Evolutionary conservation across 2,797 vertebrate genomes (phyloP).

Genomic region (Pseudochirops corinnae): DNA sequence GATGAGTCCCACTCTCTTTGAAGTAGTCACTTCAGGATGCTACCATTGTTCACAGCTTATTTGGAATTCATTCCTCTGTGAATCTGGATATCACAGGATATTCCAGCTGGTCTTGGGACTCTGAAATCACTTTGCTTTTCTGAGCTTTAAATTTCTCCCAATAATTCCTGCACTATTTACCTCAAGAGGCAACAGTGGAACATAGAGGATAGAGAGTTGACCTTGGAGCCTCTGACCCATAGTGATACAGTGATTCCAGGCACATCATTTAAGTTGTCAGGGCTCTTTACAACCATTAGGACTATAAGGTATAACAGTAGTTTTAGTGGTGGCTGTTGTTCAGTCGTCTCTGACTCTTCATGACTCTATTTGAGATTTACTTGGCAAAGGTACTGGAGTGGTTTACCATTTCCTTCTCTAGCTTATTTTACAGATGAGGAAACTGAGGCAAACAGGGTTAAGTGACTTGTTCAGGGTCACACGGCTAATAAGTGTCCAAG

Average conservation of each 20-base stretch:
- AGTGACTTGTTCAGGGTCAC: neutral
- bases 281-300: neutral
- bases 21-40: neutral
- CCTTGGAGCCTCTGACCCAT: neutral
- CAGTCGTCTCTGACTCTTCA: neutral
- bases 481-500: no score
- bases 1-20: neutral
- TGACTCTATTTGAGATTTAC: neutral
- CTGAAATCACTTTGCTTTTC: neutral
- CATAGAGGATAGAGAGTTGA: neutral
- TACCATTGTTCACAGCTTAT: neutral
- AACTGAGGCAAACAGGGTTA: neutral
- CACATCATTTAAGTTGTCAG: neutral
- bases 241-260: neutral
- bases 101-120: neutral
- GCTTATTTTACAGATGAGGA: neutral
- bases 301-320: neutral
- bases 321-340: neutral
- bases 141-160: neutral
- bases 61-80: neutral
- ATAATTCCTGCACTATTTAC: neutral
- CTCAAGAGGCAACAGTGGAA: neutral
- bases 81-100: neutral
- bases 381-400: neutral
- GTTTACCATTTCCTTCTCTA: neutral